phyloP scores from a whole-genome alignment of 2,797 vertebrate genomes.

The Coregonus suidteri region DNA sequence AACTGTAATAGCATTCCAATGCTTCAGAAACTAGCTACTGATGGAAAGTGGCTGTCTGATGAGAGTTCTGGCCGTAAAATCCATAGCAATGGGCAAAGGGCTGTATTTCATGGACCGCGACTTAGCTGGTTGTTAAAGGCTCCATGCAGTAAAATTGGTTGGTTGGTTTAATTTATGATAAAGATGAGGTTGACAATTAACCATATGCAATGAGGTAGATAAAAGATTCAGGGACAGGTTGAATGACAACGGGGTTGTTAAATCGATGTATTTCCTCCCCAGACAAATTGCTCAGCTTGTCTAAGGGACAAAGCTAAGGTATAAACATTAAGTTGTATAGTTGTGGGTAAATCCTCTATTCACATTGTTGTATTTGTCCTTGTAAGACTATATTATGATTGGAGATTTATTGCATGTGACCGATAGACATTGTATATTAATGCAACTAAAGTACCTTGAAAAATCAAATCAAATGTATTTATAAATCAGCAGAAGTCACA shows the following conservation, averaged over 20 bases:
- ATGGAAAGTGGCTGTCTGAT: conserved; percentile 8
- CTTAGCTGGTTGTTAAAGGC: background rate
- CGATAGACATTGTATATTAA: background rate
- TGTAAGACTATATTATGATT: background rate
- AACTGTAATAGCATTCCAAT: conserved; percentile 11
- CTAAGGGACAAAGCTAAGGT: too few species aligned
- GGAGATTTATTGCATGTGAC: background rate
- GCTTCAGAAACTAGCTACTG: conserved; percentile 5
- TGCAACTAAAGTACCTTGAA: background rate
- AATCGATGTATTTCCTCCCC: too few species aligned
- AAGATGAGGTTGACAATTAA: background rate
- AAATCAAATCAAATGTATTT: too few species aligned
- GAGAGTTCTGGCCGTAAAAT: conserved; percentile 5
- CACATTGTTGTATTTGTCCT: background rate
- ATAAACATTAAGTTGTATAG: background rate
- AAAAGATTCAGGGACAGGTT: background rate
- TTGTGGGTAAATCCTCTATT: background rate
- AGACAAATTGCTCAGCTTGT: too few species aligned
- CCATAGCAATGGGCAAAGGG: conserved; percentile 1
- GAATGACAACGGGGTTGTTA: background rate
- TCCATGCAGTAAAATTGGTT: background rate
- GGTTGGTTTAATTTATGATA: conserved; percentile 3
- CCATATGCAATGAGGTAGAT: background rate
- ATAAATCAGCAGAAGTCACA: too few species aligned
- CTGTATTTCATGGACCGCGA: conserved; percentile 5